Conservation (phyloP, 2,113 vertebrate species). For the Macquaria ambigua region DNA sequence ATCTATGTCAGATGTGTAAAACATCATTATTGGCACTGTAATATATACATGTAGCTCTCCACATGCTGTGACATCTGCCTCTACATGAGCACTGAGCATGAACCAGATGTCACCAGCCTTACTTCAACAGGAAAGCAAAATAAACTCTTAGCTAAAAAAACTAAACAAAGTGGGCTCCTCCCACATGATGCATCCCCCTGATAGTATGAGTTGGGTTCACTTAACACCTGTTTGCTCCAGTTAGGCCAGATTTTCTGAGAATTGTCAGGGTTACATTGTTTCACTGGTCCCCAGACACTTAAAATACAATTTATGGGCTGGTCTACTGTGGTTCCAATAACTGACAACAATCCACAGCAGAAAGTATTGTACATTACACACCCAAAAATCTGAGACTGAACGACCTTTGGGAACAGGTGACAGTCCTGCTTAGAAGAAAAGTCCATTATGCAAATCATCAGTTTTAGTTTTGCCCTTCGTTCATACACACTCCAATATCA, state of each 20-base stretch:
- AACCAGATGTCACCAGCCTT: neutral
- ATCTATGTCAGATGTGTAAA: no score
- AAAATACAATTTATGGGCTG: neutral
- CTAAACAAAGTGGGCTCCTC: neutral
- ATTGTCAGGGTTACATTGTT: conserved; percentile 7
- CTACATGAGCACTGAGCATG: neutral
- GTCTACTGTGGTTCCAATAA: neutral
- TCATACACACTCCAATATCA: neutral
- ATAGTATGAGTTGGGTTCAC: neutral
- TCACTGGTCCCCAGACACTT: neutral
- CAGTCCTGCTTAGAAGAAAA: neutral
- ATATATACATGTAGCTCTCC: neutral
- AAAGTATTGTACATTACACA: neutral
- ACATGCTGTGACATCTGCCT: neutral
- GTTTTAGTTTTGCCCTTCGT: neutral
- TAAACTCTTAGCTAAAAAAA: neutral
- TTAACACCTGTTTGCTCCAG: neutral
- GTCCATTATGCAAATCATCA: neutral
- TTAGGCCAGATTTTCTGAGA: conserved; percentile 1
- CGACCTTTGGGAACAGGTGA: neutral
- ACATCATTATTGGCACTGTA: neutral
- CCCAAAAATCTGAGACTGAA: neutral
- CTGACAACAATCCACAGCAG: neutral
- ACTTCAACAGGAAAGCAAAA: neutral
- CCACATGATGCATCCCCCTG: neutral